A percentile compares a stretch with the other conserved stretches of the same genome.
phyloP scores from a whole-genome alignment of 2,113 vertebrate genomes.

The Oreocharis arfaki region DNA sequence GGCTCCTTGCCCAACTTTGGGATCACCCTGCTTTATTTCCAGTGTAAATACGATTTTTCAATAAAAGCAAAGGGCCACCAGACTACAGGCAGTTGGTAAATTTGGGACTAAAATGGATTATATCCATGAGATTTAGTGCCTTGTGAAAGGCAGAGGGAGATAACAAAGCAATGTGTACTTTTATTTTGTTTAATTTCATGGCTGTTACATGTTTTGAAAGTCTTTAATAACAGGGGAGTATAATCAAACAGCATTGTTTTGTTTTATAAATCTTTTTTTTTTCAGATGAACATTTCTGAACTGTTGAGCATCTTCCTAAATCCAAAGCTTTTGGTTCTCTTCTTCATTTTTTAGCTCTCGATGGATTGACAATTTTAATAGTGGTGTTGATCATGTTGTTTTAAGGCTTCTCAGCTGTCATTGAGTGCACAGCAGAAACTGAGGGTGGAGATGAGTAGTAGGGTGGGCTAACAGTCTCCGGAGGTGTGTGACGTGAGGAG shows the following conservation, averaged over 20 bases:
- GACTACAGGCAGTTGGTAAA: neutral
- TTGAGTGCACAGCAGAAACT: neutral
- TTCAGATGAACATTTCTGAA: neutral
- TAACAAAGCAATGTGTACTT: neutral
- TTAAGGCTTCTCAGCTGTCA: neutral
- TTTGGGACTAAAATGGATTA: neutral
- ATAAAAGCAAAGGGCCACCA: neutral
- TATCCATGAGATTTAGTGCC: neutral
- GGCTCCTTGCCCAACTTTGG: neutral
- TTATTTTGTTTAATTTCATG: neutral
- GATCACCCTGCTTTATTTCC: neutral
- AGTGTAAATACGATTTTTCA: neutral
- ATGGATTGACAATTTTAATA: neutral
- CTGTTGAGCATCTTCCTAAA: neutral
- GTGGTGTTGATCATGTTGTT: neutral
- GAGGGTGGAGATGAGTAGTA: neutral
- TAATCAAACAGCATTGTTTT: neutral
- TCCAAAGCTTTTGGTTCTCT: neutral
- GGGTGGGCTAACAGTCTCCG: neutral
- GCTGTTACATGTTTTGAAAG: neutral
- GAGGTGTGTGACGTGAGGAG: accelerated
- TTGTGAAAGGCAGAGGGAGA: neutral
- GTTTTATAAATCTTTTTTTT: neutral
- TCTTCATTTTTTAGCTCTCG: neutral
- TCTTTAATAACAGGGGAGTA: neutral